These are phyloP conservation scores for Drosophila insularis DNA, from an alignment of 1,140 invertebrate species.

Conservation along the genomic window DNA sequence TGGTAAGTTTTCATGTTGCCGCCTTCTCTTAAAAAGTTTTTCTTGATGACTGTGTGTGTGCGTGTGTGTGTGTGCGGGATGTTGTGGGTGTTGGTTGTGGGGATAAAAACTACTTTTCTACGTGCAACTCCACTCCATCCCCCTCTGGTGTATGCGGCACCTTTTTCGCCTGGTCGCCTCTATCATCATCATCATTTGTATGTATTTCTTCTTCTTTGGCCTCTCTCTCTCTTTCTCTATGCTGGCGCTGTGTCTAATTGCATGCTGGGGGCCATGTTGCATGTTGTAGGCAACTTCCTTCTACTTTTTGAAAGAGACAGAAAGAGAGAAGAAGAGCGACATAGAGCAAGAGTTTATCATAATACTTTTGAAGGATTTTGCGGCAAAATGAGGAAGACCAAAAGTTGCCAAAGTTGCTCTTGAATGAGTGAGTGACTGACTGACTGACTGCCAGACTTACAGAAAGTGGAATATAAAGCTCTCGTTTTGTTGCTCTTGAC, in stretches of 20 bases:
- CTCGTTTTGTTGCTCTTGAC: conserved; percentile 6
- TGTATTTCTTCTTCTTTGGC: background rate
- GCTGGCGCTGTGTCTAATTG: conserved; percentile 54
- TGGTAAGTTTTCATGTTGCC: background rate
- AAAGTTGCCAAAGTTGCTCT: conserved; percentile 34
- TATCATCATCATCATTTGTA: background rate
- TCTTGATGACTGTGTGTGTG: background rate
- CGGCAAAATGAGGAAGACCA: conserved; percentile 21
- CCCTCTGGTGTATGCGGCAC: background rate
- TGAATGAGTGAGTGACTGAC: conserved; percentile 50
- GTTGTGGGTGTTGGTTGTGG: background rate
- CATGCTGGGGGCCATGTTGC: conserved; percentile 48
- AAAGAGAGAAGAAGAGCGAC: background rate
- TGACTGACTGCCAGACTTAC: conserved; percentile 29
- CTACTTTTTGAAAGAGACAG: background rate
- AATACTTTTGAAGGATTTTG: conserved; percentile 64
- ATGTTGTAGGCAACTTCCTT: conserved; percentile 55
- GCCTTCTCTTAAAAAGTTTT: background rate
- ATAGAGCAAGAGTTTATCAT: conserved; percentile 45
- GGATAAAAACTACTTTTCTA: conserved; percentile 7
- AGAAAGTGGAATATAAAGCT: conserved; percentile 9
- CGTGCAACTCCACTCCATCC: background rate
- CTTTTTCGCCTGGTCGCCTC: background rate
- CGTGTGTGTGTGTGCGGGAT: background rate
- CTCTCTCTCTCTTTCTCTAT: background rate